Evolutionary conservation across 1,140 invertebrate genomes (phyloP), one percentile per base, ranked within the genome.

Genomic region (Nephila pilipes): DNA sequence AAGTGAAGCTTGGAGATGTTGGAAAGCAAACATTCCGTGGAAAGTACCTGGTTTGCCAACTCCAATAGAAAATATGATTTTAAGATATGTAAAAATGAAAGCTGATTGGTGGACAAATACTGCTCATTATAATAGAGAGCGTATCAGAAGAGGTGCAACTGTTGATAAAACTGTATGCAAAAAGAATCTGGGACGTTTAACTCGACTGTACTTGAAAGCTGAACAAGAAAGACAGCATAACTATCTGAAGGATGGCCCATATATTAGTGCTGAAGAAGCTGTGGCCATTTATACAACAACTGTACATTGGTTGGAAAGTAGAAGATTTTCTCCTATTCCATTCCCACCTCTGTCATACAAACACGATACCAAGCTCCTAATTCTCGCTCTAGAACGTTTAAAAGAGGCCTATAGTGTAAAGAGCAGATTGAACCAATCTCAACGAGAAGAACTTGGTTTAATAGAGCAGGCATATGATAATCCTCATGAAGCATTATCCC

Each of bases 91-190:
- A 0, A 99, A 99, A 95, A 99, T 99, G 97, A 99, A 99, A 95
- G 99, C 99, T 0, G 99, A 99, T 96, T 99, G 99, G 99, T 99
- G 99, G 99, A 99, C 99, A 0, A 99, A 99, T 95, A 99, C 99
- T 0, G 99, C 99, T 2, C 99, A 99, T 96, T 99, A 99, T 95
- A 99, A 99, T 96, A 97, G 99, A 38, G 99, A 99, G 96, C 96
- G 99, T 94, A 99, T 99, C 69, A 96, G 98, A 1, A 97, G 98
- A 93, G 98, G 98, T 60, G 98, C 98, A 25, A 99, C 98, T 1
- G 99, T 99, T 29, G 99, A 99, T 95, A 99, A 99, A 96, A 99
- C 99, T 1, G 99, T 99, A 0, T 99, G 99, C 95, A 99, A 99
- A 95, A 99, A 99, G 96, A 99, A 99, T 96, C 96, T 99, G 75